These are phyloP conservation scores for Prorops nasuta DNA, from an alignment of 1,140 invertebrate genomes.

Conservation along the genomic window DNA sequence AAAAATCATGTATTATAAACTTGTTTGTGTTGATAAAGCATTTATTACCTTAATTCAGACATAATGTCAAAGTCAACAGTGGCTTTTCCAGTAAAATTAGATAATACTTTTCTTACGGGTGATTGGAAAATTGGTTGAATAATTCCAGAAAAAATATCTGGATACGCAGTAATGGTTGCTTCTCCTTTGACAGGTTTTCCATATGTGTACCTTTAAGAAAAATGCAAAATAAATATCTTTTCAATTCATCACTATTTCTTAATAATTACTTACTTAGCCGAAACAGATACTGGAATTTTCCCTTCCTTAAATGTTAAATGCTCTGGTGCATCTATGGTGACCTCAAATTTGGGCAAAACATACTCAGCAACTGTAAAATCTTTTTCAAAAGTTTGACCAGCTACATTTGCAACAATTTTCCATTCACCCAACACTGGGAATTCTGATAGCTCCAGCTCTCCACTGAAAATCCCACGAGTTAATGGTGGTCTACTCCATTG, in stretches of 20 bases:
- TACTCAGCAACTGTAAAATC: constrained; percentile 85
- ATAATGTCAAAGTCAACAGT: constrained; percentile 75
- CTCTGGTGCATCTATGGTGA: constrained; percentile 75
- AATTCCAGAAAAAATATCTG: constrained; percentile 73
- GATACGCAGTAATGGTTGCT: constrained; percentile 72
- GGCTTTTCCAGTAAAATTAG: constrained; percentile 76
- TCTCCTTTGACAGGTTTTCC: constrained; percentile 81
- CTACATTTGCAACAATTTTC: constrained; percentile 69
- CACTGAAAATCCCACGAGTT: constrained; percentile 74
- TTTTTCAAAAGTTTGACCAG: constrained; percentile 68
- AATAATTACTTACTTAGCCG: constrained; percentile 70
- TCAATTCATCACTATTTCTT: constrained; percentile 12
- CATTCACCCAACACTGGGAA: constrained; percentile 90
- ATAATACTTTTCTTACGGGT: constrained; percentile 74
- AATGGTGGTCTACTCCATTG: constrained; percentile 71
- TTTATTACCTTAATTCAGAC: constrained; percentile 63
- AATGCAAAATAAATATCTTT: constrained; percentile 25
- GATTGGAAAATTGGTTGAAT: constrained; percentile 77
- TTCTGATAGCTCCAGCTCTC: constrained; percentile 76
- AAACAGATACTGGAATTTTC: constrained; percentile 73
- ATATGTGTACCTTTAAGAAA: constrained; percentile 68
- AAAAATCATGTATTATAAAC: not conserved
- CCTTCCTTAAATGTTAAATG: constrained; percentile 80
- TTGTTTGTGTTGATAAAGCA: not conserved
- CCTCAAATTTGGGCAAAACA: constrained; percentile 89